Base-by-base conservation (phyloP, 2,797 vertebrate species). In the Poecile montanus region DNA sequence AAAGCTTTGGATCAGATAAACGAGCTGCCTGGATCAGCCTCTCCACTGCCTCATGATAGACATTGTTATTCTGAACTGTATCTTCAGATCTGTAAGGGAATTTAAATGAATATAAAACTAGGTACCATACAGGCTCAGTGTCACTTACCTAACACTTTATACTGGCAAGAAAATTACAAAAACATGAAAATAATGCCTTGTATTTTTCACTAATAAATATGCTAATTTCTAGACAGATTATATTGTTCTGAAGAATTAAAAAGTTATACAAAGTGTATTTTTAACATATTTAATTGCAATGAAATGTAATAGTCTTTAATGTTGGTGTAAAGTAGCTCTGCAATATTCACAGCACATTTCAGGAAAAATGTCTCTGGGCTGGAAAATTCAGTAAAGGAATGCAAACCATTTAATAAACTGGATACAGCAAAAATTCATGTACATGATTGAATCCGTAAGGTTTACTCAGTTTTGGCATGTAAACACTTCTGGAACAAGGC, bases 1-100 rank as follows among this genome's bases (percentile, higher is more conserved):
- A 97, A 78, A 98, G 98, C 94, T 98, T 98, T 79, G 98, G 98
- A 76, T 97, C 95, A 7, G 98, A 98, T 61, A 98, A 38, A 26
- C 93, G 97, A 91, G 94, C 94, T 7, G 98, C 98, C 83, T 94
- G 83, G 57, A 97, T 94, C 38, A 98, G 73, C 80, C 97, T 97
- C 47, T 97, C 95, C 62, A 94, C 86, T 79, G 98, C 97, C 9
- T 89, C 86, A 4, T 93, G 96, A 74, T 98, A 98, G 78, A 95
- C 92, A 48, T 95, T 94, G 75, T 92, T 97, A 87, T 45, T 93
- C 66, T 61, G 91, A 67, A 86, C 60, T 72, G 90, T 94, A 71
- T 97, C 97, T 96, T 98, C 97, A 93, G 78, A 97, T 91, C 98
- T 98, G 94, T 23, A 97, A 97, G 60, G 79, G n/a, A 90, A 74